phyloP scores from a whole-genome alignment of 1,140 invertebrate species.

The Nephotettix cincticeps region DNA sequence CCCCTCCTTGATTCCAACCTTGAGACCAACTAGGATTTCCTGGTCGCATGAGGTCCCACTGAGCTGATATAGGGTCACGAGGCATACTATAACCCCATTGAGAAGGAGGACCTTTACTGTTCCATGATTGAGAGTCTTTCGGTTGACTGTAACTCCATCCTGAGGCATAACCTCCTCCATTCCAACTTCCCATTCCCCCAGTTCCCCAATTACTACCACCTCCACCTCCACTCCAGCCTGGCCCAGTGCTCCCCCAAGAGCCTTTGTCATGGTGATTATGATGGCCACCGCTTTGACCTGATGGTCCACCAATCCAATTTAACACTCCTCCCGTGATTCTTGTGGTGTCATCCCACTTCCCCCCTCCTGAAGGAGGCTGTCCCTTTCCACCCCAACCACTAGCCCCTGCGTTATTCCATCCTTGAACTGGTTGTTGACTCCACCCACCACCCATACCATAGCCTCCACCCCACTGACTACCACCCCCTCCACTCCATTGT shows the following conservation, averaged over 20 bases:
- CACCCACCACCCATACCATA: background rate
- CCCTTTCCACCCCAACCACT: conserved; percentile 9
- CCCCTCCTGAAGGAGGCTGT: background rate
- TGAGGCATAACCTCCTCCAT: conserved; percentile 15
- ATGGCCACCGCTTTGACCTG: background rate
- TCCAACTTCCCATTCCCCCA: background rate
- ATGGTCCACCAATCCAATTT: conserved; percentile 13
- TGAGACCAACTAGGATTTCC: conserved; percentile 7
- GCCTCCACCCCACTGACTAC: background rate
- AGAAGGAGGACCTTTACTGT: background rate
- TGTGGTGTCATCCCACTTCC: conserved; percentile 19
- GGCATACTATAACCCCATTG: conserved; percentile 15
- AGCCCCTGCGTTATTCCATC: conserved; percentile 13
- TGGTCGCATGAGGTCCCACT: conserved; percentile 15
- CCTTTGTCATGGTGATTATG: conserved; percentile 2
- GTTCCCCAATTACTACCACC: background rate
- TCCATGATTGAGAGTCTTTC: background rate
- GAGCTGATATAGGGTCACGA: conserved; percentile 17
- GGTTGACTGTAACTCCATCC: conserved; percentile 19
- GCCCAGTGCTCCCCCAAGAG: conserved; percentile 3
- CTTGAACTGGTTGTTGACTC: conserved; percentile 3
- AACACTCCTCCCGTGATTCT: conserved; percentile 6
- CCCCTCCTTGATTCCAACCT: background rate
- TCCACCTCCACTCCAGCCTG: background rate
- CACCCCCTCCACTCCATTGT: conserved; percentile 6